phyloP scores from a whole-genome alignment of 2,113 vertebrate species.

The Upupa epops region DNA sequence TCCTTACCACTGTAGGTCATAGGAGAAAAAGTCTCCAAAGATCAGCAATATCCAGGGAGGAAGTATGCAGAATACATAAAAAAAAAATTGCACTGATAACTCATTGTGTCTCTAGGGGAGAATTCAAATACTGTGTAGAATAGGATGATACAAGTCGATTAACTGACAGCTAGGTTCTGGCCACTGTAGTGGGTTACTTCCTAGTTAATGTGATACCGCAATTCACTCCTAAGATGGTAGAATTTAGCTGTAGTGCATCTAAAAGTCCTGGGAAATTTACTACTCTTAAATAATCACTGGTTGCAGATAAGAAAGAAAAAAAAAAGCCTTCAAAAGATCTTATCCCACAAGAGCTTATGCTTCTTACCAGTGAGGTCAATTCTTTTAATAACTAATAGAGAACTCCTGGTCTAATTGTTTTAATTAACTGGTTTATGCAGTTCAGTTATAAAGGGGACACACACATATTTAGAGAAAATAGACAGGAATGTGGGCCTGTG shows the following conservation, averaged over 20 bases:
- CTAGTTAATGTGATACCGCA: neutral
- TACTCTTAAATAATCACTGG: neutral
- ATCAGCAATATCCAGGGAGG: neutral
- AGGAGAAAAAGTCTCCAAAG: neutral
- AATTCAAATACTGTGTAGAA: neutral
- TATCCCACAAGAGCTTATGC: neutral
- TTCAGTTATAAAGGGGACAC: neutral
- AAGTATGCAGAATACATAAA: neutral
- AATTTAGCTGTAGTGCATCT: neutral
- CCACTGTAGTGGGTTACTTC: neutral
- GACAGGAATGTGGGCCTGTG: neutral
- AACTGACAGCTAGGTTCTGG: neutral
- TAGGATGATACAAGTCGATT: neutral
- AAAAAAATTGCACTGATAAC: neutral
- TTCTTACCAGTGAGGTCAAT: neutral
- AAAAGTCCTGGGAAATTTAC: neutral
- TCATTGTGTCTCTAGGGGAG: neutral
- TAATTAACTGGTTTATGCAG: neutral
- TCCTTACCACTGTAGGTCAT: neutral
- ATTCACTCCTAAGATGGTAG: neutral
- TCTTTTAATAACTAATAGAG: neutral
- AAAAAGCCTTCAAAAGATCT: neutral
- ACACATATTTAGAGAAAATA: neutral
- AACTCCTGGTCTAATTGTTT: neutral
- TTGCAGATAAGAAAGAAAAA: neutral